A percentile compares a stretch with the other conserved stretches of the same genome.
phyloP scores from a whole-genome alignment of 1,140 invertebrate species.

The Drosophila ogumai region DNA sequence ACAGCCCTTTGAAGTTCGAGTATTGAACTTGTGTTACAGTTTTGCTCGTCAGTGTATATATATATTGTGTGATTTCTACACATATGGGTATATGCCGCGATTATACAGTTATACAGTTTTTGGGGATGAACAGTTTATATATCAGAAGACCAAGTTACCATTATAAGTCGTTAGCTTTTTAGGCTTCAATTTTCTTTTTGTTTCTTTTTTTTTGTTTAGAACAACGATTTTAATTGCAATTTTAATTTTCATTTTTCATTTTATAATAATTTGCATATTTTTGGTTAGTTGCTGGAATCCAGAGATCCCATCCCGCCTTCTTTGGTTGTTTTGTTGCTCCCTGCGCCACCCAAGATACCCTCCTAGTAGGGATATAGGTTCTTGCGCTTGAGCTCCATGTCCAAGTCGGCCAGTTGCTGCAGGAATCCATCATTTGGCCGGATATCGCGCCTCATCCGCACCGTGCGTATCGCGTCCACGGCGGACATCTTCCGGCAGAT shows the following conservation, averaged over 20 bases:
- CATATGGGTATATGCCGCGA: slow-evolving; percentile 42
- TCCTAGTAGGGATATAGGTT: slow-evolving; percentile 82
- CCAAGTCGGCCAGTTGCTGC: slow-evolving; percentile 90
- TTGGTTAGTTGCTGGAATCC: slow-evolving; percentile 28
- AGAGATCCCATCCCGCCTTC: slow-evolving; percentile 4
- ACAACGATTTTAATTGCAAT: slow-evolving; percentile 36
- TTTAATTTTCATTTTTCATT: slow-evolving; percentile 7
- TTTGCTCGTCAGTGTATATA: too few species aligned
- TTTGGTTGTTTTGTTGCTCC: slow-evolving; percentile 35
- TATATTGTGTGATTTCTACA: slow-evolving; percentile 19
- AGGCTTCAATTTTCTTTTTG: slow-evolving; percentile 35
- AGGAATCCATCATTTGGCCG: slow-evolving; percentile 93
- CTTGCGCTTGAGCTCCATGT: slow-evolving; percentile 87
- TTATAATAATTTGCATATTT: slow-evolving; percentile 22
- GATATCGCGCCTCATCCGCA: slow-evolving; percentile 89
- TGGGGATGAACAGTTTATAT: slow-evolving; percentile 57
- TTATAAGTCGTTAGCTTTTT: slow-evolving; percentile 79
- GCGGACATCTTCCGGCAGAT: slow-evolving; percentile 92
- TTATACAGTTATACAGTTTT: slow-evolving; percentile 52
- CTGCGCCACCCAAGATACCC: neutral
- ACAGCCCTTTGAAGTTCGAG: too few species aligned
- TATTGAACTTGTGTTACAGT: too few species aligned
- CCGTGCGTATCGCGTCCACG: slow-evolving; percentile 89
- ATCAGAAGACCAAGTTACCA: slow-evolving; percentile 78
- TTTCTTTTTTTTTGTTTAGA: slow-evolving; percentile 39